These are phyloP conservation scores for Xyrichtys novacula DNA, from an alignment of 2,797 vertebrate species.

Conservation along the genomic window DNA sequence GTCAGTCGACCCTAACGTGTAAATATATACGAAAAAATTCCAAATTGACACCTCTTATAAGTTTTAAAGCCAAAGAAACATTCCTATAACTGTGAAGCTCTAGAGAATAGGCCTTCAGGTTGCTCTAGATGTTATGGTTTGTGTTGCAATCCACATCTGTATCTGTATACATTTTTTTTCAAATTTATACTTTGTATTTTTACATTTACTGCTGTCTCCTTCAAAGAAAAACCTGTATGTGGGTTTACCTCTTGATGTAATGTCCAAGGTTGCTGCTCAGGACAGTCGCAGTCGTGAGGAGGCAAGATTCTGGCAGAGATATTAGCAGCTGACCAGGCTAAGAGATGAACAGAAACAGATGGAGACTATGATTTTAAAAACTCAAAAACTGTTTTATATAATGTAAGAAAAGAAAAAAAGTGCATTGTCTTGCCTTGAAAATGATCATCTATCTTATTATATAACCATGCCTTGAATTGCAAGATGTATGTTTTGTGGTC, in stretches of 20 bases:
- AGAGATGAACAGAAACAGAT: background rate
- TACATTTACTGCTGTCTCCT: background rate
- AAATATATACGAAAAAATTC: no score
- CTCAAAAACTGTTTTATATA: background rate
- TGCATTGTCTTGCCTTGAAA: no score
- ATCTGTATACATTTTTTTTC: no score
- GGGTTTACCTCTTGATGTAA: conserved; percentile 86
- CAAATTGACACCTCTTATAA: no score
- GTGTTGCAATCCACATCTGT: no score
- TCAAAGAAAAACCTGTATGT: background rate
- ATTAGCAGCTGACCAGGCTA: conserved; percentile 88
- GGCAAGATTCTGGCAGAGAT: conserved; percentile 91
- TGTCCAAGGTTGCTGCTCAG: conserved; percentile 89
- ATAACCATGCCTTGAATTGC: fast-evolving
- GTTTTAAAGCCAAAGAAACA: no score
- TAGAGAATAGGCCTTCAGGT: no score
- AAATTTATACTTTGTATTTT: background rate
- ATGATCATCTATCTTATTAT: no score
- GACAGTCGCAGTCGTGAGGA: conserved; percentile 91
- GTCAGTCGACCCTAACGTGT: background rate
- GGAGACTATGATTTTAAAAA: background rate
- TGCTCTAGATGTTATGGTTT: no score
- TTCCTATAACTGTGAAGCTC: background rate
- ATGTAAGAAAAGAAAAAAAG: background rate
- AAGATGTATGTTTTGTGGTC: background rate